These are phyloP conservation scores for Ictalurus furcatus DNA, from an alignment of 2,113 vertebrate species.

Conservation along the genomic window DNA sequence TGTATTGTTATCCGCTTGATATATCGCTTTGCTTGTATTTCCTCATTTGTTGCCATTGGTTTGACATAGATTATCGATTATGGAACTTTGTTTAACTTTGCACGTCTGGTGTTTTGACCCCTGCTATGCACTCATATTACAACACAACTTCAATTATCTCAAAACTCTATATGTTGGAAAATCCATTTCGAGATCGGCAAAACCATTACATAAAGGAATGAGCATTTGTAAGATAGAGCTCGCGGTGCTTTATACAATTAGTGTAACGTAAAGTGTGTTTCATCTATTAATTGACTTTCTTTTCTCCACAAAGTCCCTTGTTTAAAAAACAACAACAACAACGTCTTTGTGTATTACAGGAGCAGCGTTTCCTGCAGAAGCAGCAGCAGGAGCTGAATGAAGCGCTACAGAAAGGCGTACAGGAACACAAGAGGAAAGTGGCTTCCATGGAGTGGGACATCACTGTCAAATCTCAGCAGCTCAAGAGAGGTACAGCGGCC, in stretches of 20 bases:
- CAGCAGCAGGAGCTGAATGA: constrained; percentile 72
- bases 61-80: neutral
- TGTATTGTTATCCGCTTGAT: no score
- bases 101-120: neutral
- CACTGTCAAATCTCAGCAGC: constrained; percentile 66
- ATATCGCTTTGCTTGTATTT: no score
- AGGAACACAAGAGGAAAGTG: constrained; percentile 73
- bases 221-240: neutral
- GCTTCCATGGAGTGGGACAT: constrained; percentile 67
- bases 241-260: neutral
- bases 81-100: neutral
- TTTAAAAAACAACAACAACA: neutral
- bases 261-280: neutral
- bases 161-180: neutral
- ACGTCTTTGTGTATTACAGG: constrained; percentile 51
- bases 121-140: neutral
- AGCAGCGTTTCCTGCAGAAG: constrained; percentile 67
- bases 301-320: neutral
- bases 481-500: constrained; percentile 63
- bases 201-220: neutral
- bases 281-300: neutral
- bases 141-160: neutral
- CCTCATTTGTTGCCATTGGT: neutral
- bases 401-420: constrained; percentile 66
- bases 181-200: neutral